Evolutionary conservation across 2,888 invertebrate genomes (phyloP).

Genomic region (Sinhomidia bicolor): DNA sequence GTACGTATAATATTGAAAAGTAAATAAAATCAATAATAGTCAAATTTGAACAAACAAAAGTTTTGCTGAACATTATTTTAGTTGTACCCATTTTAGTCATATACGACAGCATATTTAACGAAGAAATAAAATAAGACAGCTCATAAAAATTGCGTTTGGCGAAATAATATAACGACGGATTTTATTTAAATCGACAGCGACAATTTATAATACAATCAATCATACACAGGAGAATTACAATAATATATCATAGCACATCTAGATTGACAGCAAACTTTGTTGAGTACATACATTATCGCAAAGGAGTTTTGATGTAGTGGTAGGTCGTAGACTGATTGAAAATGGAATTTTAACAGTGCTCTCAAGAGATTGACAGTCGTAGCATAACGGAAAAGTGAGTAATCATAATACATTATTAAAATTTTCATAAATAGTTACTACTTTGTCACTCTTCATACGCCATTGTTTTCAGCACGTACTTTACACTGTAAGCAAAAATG

Average conservation of each 20-base stretch:
- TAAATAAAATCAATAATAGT: conserved; percentile 60
- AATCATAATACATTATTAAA: conserved; percentile 41
- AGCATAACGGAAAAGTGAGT: background rate
- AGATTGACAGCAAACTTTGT: conserved; percentile 29
- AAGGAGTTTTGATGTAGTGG: background rate
- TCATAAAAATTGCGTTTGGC: conserved; percentile 32
- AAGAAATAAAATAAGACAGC: background rate
- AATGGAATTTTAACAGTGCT: conserved; percentile 58
- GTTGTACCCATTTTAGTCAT: background rate
- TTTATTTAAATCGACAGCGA: conserved; percentile 69
- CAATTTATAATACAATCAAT: conserved; percentile 37
- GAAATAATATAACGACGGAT: conserved; percentile 64
- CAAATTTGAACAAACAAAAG: conserved; percentile 9
- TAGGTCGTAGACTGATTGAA: conserved; percentile 33
- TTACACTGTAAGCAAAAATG: conserved; percentile 95
- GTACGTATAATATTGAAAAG: conserved; percentile 14
- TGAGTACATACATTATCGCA: conserved; percentile 10
- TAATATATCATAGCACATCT: conserved; percentile 54
- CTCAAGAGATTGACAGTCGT: conserved; percentile 4
- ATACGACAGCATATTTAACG: background rate
- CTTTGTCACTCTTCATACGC: conserved; percentile 77
- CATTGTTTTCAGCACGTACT: conserved; percentile 89
- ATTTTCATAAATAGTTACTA: conserved; percentile 47
- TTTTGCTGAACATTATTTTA: too few relatives aligned
- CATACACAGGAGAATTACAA: conserved; percentile 11